Evolutionary conservation across 2,113 vertebrate species (phyloP).

Genomic region (Megaceryle maxima): DNA sequence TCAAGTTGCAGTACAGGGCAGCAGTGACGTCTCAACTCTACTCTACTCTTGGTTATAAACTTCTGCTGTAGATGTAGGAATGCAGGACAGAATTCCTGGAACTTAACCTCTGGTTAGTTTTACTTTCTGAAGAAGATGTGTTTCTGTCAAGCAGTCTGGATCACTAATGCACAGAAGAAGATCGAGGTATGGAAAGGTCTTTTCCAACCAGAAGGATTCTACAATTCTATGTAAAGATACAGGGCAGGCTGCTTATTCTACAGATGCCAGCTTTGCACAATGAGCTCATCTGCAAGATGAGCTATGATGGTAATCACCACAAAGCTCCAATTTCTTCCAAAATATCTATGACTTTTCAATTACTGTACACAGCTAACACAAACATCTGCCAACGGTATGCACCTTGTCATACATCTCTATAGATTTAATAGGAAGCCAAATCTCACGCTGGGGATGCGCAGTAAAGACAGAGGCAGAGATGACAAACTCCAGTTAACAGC

Average conservation of each 20-base stretch:
- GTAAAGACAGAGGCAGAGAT: background rate
- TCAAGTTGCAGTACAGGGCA: background rate
- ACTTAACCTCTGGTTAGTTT: background rate
- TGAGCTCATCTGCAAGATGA: background rate
- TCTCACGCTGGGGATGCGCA: background rate
- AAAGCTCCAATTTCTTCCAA: background rate
- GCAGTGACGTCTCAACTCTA: background rate
- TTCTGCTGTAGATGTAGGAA: background rate
- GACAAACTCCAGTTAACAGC: background rate
- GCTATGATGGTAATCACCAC: background rate
- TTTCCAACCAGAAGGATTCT: too few species aligned
- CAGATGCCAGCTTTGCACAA: background rate
- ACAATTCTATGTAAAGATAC: background rate
- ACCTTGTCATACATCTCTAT: fast-evolving
- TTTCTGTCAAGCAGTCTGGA: background rate
- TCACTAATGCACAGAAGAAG: background rate
- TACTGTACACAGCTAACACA: background rate
- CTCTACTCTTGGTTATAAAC: background rate
- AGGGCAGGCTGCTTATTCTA: background rate
- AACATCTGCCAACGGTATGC: fast-evolving
- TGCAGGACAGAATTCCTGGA: fast-evolving
- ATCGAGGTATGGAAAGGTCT: background rate
- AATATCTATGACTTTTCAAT: background rate
- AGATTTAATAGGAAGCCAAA: background rate
- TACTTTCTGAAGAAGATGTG: background rate